Evolutionary conservation across 2,113 vertebrate genomes (phyloP).

Genomic region (Podarcis raffonei): DNA sequence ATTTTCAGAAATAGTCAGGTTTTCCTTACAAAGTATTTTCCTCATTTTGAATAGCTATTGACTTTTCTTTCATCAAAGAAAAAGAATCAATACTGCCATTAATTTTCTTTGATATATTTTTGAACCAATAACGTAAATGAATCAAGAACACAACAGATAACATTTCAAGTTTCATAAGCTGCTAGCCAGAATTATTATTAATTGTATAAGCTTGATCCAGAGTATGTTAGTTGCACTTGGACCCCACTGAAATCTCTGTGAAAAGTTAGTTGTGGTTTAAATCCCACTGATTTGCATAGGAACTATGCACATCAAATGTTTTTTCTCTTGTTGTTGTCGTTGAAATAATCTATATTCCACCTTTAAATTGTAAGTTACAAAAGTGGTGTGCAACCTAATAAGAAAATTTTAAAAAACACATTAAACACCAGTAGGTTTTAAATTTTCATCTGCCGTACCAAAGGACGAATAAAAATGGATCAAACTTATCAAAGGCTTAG

Average conservation of each 20-base stretch:
- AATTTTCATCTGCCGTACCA: too few relatives aligned
- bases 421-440: too few relatives aligned
- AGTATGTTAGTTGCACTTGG: background rate
- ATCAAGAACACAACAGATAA: background rate
- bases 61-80: slow-evolving; percentile 8
- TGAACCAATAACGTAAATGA: background rate
- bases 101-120: background rate
- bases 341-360: too few relatives aligned
- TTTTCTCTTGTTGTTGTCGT: too few relatives aligned
- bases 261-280: background rate
- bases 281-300: background rate
- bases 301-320: background rate
- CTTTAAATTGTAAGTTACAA: too few relatives aligned
- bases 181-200: background rate
- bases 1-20: background rate
- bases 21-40: background rate
- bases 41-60: too few relatives aligned
- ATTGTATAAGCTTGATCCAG: background rate
- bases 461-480: too few relatives aligned
- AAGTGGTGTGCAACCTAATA: too few relatives aligned
- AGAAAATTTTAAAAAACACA: too few relatives aligned
- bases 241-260: too few relatives aligned
- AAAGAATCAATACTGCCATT: background rate
- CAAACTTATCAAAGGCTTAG: too few relatives aligned
- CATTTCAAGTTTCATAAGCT: background rate